Evolutionary conservation across 2,888 invertebrate genomes (phyloP).

Genomic region (Galerucella calmariensis): DNA sequence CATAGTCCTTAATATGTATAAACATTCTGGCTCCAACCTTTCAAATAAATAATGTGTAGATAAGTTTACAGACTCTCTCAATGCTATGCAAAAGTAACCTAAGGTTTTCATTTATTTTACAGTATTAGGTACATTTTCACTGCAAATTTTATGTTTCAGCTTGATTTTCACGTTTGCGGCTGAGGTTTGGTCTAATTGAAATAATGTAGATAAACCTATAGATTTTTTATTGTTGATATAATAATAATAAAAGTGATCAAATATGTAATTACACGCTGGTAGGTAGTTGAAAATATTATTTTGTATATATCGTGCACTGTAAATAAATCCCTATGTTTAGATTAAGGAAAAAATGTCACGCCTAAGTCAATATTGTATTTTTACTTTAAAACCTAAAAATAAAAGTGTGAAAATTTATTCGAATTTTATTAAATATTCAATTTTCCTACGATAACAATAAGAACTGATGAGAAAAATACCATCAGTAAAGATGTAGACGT

Average conservation of each 20-base stretch:
- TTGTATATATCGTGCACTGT: slow-evolving; percentile 61
- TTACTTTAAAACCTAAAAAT: slow-evolving; percentile 41
- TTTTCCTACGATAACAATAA: too few species aligned
- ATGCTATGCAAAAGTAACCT: too few species aligned
- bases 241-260: slow-evolving; percentile 42
- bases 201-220: slow-evolving; percentile 25
- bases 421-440: not conserved
- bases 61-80: too few species aligned
- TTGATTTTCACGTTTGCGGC: not conserved
- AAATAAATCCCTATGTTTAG: slow-evolving; percentile 49
- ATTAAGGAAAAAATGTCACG: slow-evolving; percentile 48
- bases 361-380: slow-evolving; percentile 48
- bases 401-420: slow-evolving; percentile 15
- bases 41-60: too few species aligned
- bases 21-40: too few species aligned
- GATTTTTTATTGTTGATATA: slow-evolving; percentile 37
- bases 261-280: slow-evolving; percentile 46
- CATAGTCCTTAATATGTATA: too few species aligned
- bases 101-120: too few species aligned
- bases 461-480: too few species aligned
- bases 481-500: too few species aligned
- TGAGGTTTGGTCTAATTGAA: slow-evolving; percentile 3
- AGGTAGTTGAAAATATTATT: slow-evolving; percentile 53
- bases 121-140: not conserved
- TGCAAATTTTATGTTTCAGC: not conserved